These are phyloP conservation scores for Epiblema foenella DNA, from an alignment of 2,888 invertebrate genomes.

Conservation along the genomic window DNA sequence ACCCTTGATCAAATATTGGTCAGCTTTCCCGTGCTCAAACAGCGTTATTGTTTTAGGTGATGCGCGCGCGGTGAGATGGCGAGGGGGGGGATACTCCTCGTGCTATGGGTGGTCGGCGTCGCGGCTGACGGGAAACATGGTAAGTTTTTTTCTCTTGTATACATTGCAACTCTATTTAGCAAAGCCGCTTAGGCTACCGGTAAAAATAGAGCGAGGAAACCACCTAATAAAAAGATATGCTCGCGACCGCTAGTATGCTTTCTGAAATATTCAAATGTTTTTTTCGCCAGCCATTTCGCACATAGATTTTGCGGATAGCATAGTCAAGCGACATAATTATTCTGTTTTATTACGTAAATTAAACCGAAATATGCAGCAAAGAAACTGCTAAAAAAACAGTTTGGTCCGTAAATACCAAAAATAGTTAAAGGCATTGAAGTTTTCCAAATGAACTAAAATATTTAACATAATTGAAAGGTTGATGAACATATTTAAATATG, in stretches of 20 bases:
- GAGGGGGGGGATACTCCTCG: constrained; percentile 76
- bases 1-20: constrained; percentile 66
- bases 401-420: neutral
- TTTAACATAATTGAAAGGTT: no score
- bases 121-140: constrained; percentile 75
- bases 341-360: neutral
- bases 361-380: neutral
- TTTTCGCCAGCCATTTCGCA: constrained; percentile 9
- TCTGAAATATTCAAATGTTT: constrained; percentile 10
- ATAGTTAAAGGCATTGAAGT: neutral
- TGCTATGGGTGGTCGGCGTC: constrained; percentile 80
- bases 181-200: constrained; percentile 18
- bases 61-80: constrained; percentile 78
- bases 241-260: constrained; percentile 5
- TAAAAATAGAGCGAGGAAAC: constrained; percentile 3
- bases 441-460: neutral
- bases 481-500: no score
- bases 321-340: neutral
- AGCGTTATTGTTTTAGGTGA: constrained; percentile 82
- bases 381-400: no score
- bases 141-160: constrained; percentile 56
- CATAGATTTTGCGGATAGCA: neutral
- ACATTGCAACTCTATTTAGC: constrained; percentile 24
- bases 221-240: constrained; percentile 4
- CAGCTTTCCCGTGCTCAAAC: constrained; percentile 70